These are phyloP conservation scores for Baryphthengus martii DNA, from an alignment of 2,113 vertebrate species.

Conservation along the genomic window DNA sequence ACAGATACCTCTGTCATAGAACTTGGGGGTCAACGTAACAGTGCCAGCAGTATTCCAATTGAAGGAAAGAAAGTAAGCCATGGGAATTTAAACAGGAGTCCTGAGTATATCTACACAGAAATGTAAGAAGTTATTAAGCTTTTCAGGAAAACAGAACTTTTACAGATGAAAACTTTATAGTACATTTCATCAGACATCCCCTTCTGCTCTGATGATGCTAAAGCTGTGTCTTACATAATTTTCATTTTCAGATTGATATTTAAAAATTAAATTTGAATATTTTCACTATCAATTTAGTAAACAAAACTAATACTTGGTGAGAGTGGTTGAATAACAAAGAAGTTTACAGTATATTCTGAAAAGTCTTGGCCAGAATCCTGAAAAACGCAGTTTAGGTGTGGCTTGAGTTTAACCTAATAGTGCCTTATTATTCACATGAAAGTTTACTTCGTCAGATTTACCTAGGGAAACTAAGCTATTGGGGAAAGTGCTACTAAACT, in stretches of 20 bases:
- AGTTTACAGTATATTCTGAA: neutral
- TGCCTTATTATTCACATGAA: neutral
- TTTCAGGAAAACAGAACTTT: neutral
- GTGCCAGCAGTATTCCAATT: neutral
- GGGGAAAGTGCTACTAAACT: neutral
- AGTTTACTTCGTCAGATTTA: neutral
- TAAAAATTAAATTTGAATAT: neutral
- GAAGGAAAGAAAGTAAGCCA: neutral
- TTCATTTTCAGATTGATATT: neutral
- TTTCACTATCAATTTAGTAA: neutral
- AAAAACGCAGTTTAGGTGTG: neutral
- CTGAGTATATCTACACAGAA: neutral
- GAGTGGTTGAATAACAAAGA: neutral
- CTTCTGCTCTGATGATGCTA: neutral
- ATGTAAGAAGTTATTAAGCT: neutral
- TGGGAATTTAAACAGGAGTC: neutral
- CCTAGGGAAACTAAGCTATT: neutral
- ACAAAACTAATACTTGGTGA: neutral
- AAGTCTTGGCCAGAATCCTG: neutral
- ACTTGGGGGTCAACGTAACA: neutral
- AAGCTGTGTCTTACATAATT: neutral
- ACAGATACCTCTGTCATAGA: neutral
- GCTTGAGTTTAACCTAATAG: neutral
- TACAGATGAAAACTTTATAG: neutral
- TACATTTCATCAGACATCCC: neutral